These are phyloP conservation scores for Hololepta plana DNA, from an alignment of 2,888 invertebrate genomes.

Conservation along the genomic window DNA sequence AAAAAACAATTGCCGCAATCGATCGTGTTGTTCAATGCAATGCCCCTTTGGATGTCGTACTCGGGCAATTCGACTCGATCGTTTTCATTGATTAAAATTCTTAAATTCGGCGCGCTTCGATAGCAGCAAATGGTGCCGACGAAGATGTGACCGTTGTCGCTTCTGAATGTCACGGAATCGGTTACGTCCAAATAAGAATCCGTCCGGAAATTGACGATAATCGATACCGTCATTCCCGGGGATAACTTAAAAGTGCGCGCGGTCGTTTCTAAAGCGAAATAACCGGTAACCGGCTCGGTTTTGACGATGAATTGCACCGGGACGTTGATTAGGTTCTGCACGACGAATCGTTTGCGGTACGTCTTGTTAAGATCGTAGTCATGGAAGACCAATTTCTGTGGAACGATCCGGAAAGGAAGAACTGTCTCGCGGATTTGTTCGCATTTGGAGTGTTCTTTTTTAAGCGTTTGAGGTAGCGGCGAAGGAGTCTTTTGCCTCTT, in stretches of 20 bases:
- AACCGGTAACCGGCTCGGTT: conserved; percentile 11
- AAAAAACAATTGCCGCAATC: conserved; percentile 27
- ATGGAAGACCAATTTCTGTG: too few relatives aligned
- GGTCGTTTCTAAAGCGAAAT: conserved; percentile 3
- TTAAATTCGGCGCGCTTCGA: conserved; percentile 23
- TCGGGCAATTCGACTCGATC: not conserved
- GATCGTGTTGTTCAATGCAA: conserved; percentile 21
- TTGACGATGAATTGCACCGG: conserved; percentile 17
- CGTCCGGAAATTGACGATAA: conserved; percentile 21
- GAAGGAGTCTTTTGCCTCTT: too few relatives aligned
- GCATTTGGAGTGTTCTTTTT: too few relatives aligned
- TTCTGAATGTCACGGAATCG: conserved; percentile 14
- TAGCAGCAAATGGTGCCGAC: too few relatives aligned
- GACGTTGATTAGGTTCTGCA: conserved; percentile 1
- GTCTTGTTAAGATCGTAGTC: too few relatives aligned
- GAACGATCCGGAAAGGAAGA: too few relatives aligned
- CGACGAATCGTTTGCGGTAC: conserved; percentile 12
- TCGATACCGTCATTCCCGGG: conserved; percentile 24
- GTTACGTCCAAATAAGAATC: conserved; percentile 17
- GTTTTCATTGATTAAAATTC: not conserved
- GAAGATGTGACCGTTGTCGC: conserved; percentile 19
- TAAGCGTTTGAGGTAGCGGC: too few relatives aligned
- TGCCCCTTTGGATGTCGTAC: conserved; percentile 11
- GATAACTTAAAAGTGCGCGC: conserved; percentile 9
- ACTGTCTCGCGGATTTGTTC: too few relatives aligned